Conservation (phyloP, 2,888 invertebrate species). For the Cryptophagus acutangulus region DNA sequence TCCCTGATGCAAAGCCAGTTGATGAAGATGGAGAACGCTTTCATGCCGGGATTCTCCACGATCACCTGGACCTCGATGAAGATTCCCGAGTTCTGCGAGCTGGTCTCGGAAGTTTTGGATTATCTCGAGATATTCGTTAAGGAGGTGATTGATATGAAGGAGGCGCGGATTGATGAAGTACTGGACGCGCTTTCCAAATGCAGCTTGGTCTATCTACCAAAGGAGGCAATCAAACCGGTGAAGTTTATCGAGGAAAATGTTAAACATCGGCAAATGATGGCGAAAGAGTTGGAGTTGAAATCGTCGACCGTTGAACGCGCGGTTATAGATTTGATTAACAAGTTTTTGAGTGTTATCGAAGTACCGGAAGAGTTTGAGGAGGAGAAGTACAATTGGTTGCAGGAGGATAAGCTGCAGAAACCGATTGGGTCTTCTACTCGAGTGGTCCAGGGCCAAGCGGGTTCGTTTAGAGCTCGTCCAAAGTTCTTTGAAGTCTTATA, state of each 20-base stretch:
- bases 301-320: conserved; percentile 69
- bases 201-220: conserved; percentile 59
- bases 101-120: conserved; percentile 54
- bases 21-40: conserved; percentile 62
- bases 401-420: conserved; percentile 57
- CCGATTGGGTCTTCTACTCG: conserved; percentile 58
- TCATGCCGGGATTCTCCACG: conserved; percentile 70
- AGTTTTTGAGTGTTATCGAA: conserved; percentile 63
- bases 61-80: conserved; percentile 80
- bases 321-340: conserved; percentile 70
- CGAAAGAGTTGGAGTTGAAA: conserved; percentile 53
- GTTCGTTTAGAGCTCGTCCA: conserved; percentile 40
- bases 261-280: conserved; percentile 49
- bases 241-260: conserved; percentile 62
- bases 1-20: conserved; percentile 65
- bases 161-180: conserved; percentile 66
- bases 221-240: conserved; percentile 56
- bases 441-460: conserved; percentile 53
- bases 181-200: conserved; percentile 59
- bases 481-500: conserved; percentile 1
- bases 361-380: conserved; percentile 55
- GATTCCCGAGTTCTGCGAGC: conserved; percentile 58
- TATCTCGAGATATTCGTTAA: conserved; percentile 64
- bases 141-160: conserved; percentile 70
- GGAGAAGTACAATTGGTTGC: conserved; percentile 61